Base-by-base conservation (phyloP, 1,140 invertebrate species). In the Ectropis grisescens region DNA sequence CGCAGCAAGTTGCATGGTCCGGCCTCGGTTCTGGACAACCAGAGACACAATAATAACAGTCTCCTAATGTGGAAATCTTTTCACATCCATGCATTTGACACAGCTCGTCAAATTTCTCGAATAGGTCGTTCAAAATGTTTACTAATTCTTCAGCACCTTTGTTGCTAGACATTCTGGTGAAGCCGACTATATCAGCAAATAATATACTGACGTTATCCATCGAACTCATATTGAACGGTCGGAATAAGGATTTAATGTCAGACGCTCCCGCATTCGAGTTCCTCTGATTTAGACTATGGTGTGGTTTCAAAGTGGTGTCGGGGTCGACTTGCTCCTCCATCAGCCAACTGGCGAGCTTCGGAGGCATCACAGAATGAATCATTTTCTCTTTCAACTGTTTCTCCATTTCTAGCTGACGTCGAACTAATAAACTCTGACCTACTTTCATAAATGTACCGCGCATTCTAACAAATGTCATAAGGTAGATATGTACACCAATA, bases 111-210 rank as follows among this genome's bases (percentile, higher is more conserved):
- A 99, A 99, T 35, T 96, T 85, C 60, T 97, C 96, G 82, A 98
- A 99, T 13, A 99, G 78, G 83, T 98, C 95, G 72, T 98, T 98
- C 1, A 99, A 84, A 41, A 98, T 93, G 43, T 90, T 89, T 2
- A 95, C 93, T 19, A 95, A 76, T 75, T 95, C 90, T 56, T 93
- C 94, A 31, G 96, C 89, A 81, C 89, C 90, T 84, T 98, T 99
- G 44, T 96, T 98, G 26, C 95, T 97, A 29, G 94, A 95, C 96
- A 98, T 98, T 60, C 90, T 92, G 0, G 97, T 99, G 70, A 99
- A 98, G 2, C 97, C 97, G 11, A 98, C 96, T 61, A 99, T 98
- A 70, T 99, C 97, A 15, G 96, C 96, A 71, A 98, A 99, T n/a
- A 98, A 72, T 55, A 99, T 98, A 69, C 95, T 97, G 11, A 98